phyloP scores from a whole-genome alignment of 2,888 invertebrate genomes.

The Lochmaea capreae region DNA sequence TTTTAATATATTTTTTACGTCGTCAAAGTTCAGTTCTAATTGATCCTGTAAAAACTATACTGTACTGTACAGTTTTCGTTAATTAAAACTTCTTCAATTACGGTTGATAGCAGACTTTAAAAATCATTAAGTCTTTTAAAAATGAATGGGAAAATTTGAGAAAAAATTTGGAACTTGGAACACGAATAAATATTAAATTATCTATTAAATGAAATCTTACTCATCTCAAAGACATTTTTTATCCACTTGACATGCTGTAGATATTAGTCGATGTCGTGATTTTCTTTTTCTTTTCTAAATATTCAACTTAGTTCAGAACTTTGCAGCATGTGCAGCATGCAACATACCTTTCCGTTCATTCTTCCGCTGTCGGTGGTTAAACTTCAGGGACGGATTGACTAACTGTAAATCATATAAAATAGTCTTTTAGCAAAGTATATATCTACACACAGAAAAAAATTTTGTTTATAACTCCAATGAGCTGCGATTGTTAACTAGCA shows the following conservation, averaged over 20 bases:
- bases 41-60: background rate
- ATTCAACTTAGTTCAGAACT: background rate
- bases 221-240: background rate
- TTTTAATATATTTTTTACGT: background rate
- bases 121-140: too few species aligned
- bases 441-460: too few species aligned
- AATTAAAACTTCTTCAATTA: too few species aligned
- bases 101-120: too few species aligned
- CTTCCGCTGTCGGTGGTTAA: background rate
- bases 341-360: background rate
- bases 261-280: background rate
- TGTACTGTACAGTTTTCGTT: background rate
- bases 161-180: too few species aligned
- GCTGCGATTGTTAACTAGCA: too few species aligned
- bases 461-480: too few species aligned
- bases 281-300: background rate
- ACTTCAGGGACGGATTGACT: background rate
- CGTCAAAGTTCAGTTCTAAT: background rate
- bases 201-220: too few species aligned
- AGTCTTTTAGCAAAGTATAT: too few species aligned
- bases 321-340: slow-evolving; percentile 2
- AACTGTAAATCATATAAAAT: too few species aligned
- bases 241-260: background rate
- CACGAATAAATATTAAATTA: too few species aligned
- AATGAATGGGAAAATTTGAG: too few species aligned